Evolutionary conservation across 1,140 invertebrate genomes (phyloP).

Genomic region (Drosophila persimilis): DNA sequence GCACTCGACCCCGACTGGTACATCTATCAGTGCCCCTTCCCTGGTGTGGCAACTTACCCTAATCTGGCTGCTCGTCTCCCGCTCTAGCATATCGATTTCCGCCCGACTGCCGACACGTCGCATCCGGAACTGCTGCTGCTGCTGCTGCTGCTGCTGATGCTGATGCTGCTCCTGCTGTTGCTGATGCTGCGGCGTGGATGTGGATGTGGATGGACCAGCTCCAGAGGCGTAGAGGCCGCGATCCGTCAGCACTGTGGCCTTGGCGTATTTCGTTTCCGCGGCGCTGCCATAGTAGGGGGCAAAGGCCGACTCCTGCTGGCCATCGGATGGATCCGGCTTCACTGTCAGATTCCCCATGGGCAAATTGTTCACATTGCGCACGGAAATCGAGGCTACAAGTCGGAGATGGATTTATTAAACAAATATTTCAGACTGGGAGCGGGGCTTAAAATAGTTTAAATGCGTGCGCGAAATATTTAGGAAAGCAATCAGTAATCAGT

Average conservation of each 20-base stretch:
- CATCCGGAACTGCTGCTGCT: slow-evolving; percentile 59
- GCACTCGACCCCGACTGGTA: background rate
- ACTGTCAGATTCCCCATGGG: slow-evolving; percentile 79
- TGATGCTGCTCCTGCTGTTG: slow-evolving; percentile 24
- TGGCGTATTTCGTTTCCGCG: slow-evolving; percentile 76
- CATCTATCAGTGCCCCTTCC: background rate
- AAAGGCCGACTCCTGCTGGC: slow-evolving; percentile 64
- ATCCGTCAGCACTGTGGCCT: slow-evolving; percentile 74
- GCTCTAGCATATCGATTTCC: slow-evolving; percentile 82
- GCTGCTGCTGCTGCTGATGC: slow-evolving; percentile 33
- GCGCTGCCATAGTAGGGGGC: slow-evolving; percentile 73
- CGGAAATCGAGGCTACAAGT: slow-evolving; percentile 80
- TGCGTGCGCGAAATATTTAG: slow-evolving; percentile 73
- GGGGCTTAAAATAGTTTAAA: slow-evolving; percentile 54
- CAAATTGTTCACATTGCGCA: slow-evolving; percentile 80
- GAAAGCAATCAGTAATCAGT: slow-evolving; percentile 45
- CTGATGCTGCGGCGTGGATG: slow-evolving; percentile 67
- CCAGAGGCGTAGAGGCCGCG: slow-evolving; percentile 49
- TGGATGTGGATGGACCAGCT: slow-evolving; percentile 56
- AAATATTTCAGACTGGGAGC: slow-evolving; percentile 1
- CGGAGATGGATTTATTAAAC: slow-evolving; percentile 14
- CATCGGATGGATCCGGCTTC: slow-evolving; percentile 78
- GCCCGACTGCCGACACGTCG: slow-evolving; percentile 75
- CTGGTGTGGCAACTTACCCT: slow-evolving; percentile 63
- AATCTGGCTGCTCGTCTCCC: slow-evolving; percentile 79